Percentiles rank a stretch among this genome's conserved stretches.
Conservation (phyloP, 1,140 invertebrate species). For the Babylonia areolata region DNA sequence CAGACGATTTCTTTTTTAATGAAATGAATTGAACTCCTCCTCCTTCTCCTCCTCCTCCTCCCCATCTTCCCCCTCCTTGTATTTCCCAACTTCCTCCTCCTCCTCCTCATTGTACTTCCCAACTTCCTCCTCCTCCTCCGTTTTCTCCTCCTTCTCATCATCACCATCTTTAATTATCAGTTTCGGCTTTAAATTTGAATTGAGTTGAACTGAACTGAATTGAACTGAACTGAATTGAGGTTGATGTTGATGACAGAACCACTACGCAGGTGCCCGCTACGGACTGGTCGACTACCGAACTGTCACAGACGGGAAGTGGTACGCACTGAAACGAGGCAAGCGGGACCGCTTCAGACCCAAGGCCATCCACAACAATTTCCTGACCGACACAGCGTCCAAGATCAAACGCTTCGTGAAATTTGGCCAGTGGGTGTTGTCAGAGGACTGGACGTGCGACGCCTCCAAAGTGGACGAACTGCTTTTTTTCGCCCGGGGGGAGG, state of each 20-base stretch:
- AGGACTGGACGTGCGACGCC: neutral
- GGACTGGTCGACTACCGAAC: neutral
- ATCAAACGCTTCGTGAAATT: neutral
- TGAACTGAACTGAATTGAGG: too few relatives aligned
- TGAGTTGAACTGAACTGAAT: neutral
- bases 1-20: too few relatives aligned
- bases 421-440: constrained; percentile 9
- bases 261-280: constrained; percentile 15
- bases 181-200: neutral
- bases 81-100: too few relatives aligned
- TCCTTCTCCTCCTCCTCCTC: too few relatives aligned
- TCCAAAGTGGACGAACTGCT: neutral
- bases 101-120: too few relatives aligned
- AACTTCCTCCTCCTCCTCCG: too few relatives aligned
- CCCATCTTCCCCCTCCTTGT: too few relatives aligned
- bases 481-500: neutral
- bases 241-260: neutral
- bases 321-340: neutral
- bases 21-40: too few relatives aligned
- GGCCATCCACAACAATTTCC: constrained; percentile 33
- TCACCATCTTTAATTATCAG: neutral
- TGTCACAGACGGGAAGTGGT: constrained; percentile 11
- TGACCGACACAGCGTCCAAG: neutral
- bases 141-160: too few relatives aligned
- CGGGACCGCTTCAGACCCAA: neutral